These are phyloP conservation scores for Leptothorax acervorum DNA, from an alignment of 2,888 invertebrate genomes.

Conservation along the genomic window DNA sequence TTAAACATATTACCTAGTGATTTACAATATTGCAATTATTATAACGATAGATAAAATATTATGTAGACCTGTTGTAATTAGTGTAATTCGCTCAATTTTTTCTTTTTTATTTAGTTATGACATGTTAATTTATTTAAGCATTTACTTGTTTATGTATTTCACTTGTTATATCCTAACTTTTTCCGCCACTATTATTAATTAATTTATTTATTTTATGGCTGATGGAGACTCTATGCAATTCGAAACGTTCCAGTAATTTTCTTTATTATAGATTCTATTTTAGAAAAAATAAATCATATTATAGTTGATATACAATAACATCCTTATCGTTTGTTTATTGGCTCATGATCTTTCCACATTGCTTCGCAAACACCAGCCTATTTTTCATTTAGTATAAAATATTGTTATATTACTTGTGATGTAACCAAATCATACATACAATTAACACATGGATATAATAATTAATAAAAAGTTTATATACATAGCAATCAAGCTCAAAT, in stretches of 20 bases:
- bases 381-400: not conserved
- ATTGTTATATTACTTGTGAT: conserved; percentile 27
- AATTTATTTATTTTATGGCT: too few relatives aligned
- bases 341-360: not conserved
- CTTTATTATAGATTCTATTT: not conserved
- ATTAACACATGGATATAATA: conserved; percentile 4
- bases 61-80: not conserved
- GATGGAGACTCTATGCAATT: too few relatives aligned
- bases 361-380: not conserved
- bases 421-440: not conserved
- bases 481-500: not conserved
- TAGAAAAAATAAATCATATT: not conserved
- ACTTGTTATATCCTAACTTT: too few relatives aligned
- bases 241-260: not conserved
- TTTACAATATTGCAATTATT: conserved; percentile 34
- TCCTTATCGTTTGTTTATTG: not conserved
- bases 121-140: not conserved
- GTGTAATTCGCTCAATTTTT: not conserved
- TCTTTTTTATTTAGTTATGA: not conserved
- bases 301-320: not conserved
- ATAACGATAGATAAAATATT: conserved; percentile 4
- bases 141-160: too few relatives aligned
- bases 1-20: conserved; percentile 29
- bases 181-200: too few relatives aligned
- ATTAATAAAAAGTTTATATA: conserved; percentile 19